A percentile compares a stretch with the other conserved stretches of the same genome.
phyloP scores from a whole-genome alignment of 2,888 invertebrate species.

The Antitype chi region DNA sequence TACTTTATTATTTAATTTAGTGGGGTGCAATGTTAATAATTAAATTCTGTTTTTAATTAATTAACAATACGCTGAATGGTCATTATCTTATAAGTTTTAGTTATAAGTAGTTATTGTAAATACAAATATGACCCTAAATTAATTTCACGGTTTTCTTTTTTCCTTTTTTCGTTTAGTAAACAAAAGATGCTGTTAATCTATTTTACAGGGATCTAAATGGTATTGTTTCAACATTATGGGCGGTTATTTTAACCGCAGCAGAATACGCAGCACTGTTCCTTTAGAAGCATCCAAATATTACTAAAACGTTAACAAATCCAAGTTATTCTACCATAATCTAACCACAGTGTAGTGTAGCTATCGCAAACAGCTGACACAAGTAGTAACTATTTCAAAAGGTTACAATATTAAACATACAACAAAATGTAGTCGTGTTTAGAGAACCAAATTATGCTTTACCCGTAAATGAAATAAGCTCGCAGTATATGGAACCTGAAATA shows the following conservation, averaged over 20 bases:
- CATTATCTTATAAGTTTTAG: conserved; percentile 18
- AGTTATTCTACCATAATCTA: neutral
- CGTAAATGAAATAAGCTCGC: neutral
- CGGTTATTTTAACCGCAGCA: neutral
- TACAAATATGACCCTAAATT: conserved; percentile 20
- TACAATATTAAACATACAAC: conserved; percentile 21
- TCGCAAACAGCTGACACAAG: neutral
- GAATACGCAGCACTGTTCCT: neutral
- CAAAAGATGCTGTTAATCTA: neutral
- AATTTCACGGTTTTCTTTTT: neutral
- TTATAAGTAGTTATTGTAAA: conserved; percentile 50
- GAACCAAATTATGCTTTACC: neutral
- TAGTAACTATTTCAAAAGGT: conserved; percentile 11
- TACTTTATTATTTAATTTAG: neutral
- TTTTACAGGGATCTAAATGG: neutral
- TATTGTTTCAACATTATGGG: neutral
- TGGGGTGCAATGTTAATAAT: conserved; percentile 7
- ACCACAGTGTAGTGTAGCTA: neutral
- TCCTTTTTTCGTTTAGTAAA: neutral
- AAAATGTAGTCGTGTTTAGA: neutral
- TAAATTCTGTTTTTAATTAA: neutral
- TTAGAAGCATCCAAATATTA: conserved; percentile 2
- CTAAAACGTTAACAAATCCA: neutral
- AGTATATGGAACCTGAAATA: neutral
- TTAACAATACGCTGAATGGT: conserved; percentile 11